Evolutionary conservation across 2,888 invertebrate genomes (phyloP).

Genomic region (Polymixis lichenea): DNA sequence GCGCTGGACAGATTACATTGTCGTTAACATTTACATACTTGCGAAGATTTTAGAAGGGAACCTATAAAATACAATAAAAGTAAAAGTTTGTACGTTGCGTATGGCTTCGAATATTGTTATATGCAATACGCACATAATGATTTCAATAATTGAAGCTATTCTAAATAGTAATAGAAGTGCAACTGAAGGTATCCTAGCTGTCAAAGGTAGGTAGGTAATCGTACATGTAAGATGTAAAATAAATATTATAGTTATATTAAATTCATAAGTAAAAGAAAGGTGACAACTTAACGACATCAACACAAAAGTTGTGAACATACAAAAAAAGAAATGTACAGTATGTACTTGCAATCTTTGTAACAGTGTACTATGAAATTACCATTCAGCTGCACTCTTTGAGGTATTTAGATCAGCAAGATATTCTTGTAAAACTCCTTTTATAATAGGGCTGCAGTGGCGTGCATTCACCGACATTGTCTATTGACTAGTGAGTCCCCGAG

Average conservation of each 20-base stretch:
- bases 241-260: too few relatives aligned
- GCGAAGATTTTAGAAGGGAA: not conserved
- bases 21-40: slow-evolving; percentile 20
- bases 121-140: not conserved
- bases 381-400: slow-evolving; percentile 56
- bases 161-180: not conserved
- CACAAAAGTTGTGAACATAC: not conserved
- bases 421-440: slow-evolving; percentile 35
- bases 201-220: not conserved
- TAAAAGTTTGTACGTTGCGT: not conserved
- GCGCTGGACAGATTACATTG: slow-evolving; percentile 31
- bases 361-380: slow-evolving; percentile 44
- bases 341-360: slow-evolving; percentile 26
- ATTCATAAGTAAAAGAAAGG: not conserved
- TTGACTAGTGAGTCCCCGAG: slow-evolving; percentile 46
- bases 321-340: slow-evolving; percentile 19
- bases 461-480: slow-evolving; percentile 52
- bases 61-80: not conserved
- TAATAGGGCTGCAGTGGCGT: slow-evolving; percentile 25
- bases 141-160: not conserved
- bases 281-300: not conserved
- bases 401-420: slow-evolving; percentile 41
- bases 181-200: not conserved
- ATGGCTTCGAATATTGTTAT: not conserved
- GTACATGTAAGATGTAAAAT: not conserved